phyloP scores from a whole-genome alignment of 2,113 vertebrate species.

The Donacobius atricapilla region DNA sequence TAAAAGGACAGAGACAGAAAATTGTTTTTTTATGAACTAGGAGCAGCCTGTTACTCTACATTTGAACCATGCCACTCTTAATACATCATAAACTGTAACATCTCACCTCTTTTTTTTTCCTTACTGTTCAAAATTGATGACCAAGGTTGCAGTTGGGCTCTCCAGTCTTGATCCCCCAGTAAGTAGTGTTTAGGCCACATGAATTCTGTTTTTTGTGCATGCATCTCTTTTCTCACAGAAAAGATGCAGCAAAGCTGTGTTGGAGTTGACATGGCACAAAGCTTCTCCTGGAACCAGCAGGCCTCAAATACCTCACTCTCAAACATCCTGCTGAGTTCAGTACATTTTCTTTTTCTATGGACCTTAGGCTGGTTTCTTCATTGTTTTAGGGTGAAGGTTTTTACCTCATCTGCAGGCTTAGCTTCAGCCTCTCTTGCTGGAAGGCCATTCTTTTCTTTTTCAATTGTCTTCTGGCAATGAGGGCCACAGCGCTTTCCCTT shows the following conservation, averaged over 20 bases:
- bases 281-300: not conserved
- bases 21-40: not conserved
- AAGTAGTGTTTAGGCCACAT: not conserved
- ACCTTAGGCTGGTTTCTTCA: not conserved
- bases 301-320: not conserved
- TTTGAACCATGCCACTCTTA: not conserved
- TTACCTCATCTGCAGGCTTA: not conserved
- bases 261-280: not conserved
- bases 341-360: not conserved
- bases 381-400: not conserved
- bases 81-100: not conserved
- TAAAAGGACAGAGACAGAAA: not conserved
- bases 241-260: not conserved
- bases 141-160: not conserved
- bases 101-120: not conserved
- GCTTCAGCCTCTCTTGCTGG: not conserved
- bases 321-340: not conserved
- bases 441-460: not conserved
- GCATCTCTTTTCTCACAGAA: not conserved
- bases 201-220: not conserved
- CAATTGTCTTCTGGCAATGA: not conserved
- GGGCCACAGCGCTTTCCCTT: not conserved
- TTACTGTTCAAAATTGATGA: not conserved
- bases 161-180: not conserved
- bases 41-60: not conserved